phyloP scores from a whole-genome alignment of 2,888 invertebrate genomes.

The Homarus gammarus region DNA sequence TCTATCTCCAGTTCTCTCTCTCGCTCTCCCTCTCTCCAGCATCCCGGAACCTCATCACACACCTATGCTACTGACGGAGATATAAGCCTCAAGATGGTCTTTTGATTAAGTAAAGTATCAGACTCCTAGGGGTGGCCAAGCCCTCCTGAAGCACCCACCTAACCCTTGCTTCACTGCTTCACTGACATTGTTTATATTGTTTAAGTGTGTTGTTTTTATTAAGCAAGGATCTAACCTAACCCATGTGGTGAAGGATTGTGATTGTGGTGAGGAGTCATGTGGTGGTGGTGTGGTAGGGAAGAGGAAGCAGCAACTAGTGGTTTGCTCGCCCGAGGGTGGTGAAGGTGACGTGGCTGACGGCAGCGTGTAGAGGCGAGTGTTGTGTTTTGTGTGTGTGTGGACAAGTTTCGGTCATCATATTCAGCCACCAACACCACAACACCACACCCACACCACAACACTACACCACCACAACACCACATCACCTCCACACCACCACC shows the following conservation, averaged over 20 bases:
- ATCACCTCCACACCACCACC: too few species aligned
- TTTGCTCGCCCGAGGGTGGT: not conserved
- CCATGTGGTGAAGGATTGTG: not conserved
- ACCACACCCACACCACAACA: too few species aligned
- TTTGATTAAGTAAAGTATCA: slow-evolving; percentile 62
- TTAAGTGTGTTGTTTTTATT: not conserved
- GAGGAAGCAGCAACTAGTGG: not conserved
- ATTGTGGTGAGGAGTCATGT: not conserved
- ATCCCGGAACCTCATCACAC: slow-evolving; percentile 12
- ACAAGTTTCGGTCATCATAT: too few species aligned
- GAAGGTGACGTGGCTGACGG: too few species aligned
- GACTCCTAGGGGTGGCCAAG: not conserved
- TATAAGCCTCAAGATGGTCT: slow-evolving; percentile 56
- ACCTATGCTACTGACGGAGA: slow-evolving; percentile 34
- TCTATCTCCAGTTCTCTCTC: not conserved
- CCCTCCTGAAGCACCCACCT: not conserved
- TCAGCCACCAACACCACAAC: too few species aligned
- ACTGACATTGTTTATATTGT: not conserved
- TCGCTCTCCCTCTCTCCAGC: not conserved
- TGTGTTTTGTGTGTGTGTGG: too few species aligned
- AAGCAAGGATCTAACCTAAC: too few species aligned
- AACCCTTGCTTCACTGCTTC: not conserved
- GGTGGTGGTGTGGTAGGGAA: not conserved
- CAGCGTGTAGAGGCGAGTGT: too few species aligned
- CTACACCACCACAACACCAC: too few species aligned